phyloP scores from a whole-genome alignment of 2,797 vertebrate genomes.

The Delichon dasypus region DNA sequence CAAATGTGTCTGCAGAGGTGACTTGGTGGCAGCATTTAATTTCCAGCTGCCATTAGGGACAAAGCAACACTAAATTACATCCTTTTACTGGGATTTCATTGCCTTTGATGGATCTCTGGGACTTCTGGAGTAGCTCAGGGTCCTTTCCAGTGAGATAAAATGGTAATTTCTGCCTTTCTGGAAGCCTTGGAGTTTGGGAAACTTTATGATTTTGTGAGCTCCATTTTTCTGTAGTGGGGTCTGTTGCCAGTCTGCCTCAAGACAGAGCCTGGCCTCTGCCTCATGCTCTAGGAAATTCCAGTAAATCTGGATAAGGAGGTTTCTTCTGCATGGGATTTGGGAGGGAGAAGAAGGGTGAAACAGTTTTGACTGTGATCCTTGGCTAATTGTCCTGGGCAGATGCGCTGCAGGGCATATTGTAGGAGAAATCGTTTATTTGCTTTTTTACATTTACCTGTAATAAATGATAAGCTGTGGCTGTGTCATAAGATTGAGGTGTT shows the following conservation, averaged over 20 bases:
- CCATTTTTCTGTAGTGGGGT: not conserved
- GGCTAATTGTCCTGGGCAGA: not conserved
- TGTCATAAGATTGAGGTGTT: not conserved
- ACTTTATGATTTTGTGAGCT: not conserved
- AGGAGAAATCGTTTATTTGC: not conserved
- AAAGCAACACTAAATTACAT: not conserved
- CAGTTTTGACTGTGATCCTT: not conserved
- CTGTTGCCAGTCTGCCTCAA: not conserved
- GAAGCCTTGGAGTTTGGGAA: not conserved
- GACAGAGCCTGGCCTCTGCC: not conserved
- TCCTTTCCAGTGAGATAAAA: not conserved
- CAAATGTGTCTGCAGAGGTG: not conserved
- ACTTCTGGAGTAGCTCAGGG: not conserved
- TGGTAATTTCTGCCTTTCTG: not conserved
- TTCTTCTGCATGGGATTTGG: not conserved
- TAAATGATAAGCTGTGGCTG: not conserved
- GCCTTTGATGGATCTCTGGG: not conserved
- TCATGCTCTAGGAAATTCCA: not conserved
- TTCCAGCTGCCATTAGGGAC: not conserved
- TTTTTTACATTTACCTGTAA: not conserved
- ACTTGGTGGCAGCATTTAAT: not conserved
- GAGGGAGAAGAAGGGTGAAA: not conserved
- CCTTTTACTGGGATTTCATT: not conserved
- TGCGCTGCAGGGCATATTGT: not conserved
- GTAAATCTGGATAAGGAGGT: not conserved